Conservation (phyloP, 2,888 invertebrate genomes). For the Griposia aprilina region DNA sequence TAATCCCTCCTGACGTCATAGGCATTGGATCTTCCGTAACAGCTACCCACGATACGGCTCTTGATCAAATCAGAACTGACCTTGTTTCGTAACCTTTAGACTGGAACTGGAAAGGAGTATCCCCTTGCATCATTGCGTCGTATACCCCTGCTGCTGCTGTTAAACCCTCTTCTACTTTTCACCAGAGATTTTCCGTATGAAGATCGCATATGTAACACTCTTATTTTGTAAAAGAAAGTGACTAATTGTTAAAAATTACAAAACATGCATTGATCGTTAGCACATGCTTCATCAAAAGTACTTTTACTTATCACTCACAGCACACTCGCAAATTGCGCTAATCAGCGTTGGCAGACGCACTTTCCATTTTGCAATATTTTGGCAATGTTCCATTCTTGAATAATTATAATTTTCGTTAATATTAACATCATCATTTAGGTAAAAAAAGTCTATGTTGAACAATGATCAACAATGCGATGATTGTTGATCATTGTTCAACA, state of each 20-base stretch:
- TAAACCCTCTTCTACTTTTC: no score
- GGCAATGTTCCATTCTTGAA: not conserved
- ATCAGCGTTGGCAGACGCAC: slow-evolving; percentile 27
- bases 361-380: slow-evolving; percentile 41
- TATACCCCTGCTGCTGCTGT: not conserved
- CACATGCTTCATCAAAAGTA: slow-evolving; percentile 41
- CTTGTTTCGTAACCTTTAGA: no score
- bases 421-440: not conserved
- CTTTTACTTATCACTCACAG: slow-evolving; percentile 46
- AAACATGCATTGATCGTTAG: slow-evolving; percentile 2
- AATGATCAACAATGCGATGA: no score
- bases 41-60: not conserved
- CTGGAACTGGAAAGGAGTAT: not conserved
- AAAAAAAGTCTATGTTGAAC: no score
- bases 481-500: not conserved
- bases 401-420: not conserved
- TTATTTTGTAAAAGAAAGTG: not conserved
- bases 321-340: slow-evolving; percentile 40
- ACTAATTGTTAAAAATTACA: not conserved
- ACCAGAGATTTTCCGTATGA: no score
- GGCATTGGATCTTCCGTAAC: not conserved
- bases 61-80: not conserved
- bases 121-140: not conserved
- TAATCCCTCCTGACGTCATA: not conserved
- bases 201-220: not conserved